Percentiles rank a stretch among this genome's conserved stretches.
phyloP scores from a whole-genome alignment of 2,888 invertebrate genomes.

The Nymphalis polychloros region DNA sequence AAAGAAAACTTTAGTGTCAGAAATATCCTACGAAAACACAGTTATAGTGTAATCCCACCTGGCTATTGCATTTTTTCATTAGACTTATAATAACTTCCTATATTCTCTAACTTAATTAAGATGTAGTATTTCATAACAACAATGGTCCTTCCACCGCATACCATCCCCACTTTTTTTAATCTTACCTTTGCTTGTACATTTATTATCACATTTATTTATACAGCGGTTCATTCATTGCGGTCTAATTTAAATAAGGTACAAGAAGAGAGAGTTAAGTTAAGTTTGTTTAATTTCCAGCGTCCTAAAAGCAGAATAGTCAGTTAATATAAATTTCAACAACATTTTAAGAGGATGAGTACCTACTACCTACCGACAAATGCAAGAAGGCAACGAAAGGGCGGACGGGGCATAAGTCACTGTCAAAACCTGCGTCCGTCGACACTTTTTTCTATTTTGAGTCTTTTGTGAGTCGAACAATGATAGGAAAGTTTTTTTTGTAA shows the following conservation, averaged over 20 bases:
- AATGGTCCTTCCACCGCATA: too few relatives aligned
- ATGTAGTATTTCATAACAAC: too few relatives aligned
- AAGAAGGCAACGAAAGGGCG: slow-evolving; percentile 63
- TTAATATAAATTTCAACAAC: slow-evolving; percentile 48
- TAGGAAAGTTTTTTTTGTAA: slow-evolving; percentile 37
- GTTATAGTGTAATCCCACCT: too few relatives aligned
- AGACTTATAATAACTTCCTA: too few relatives aligned
- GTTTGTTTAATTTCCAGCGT: slow-evolving; percentile 33
- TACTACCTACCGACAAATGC: slow-evolving; percentile 59
- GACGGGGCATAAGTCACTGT: slow-evolving; percentile 75
- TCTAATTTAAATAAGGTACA: slow-evolving; percentile 27
- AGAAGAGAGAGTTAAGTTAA: slow-evolving; percentile 25
- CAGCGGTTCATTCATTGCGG: slow-evolving; percentile 14
- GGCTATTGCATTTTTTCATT: too few relatives aligned
- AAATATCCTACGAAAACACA: too few relatives aligned
- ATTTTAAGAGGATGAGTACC: slow-evolving; percentile 61
- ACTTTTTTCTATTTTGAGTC: slow-evolving; percentile 63
- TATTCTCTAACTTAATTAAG: too few relatives aligned
- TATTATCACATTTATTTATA: slow-evolving; percentile 1
- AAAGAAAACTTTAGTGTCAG: too few relatives aligned
- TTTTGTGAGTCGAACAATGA: slow-evolving; percentile 59
- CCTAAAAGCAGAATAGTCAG: slow-evolving; percentile 26
- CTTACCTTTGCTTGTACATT: background rate
- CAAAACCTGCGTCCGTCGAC: slow-evolving; percentile 60
- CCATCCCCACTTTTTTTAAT: background rate